Evolutionary conservation across 1,140 invertebrate genomes (phyloP).

Genomic region (Lepidurus packardi): DNA sequence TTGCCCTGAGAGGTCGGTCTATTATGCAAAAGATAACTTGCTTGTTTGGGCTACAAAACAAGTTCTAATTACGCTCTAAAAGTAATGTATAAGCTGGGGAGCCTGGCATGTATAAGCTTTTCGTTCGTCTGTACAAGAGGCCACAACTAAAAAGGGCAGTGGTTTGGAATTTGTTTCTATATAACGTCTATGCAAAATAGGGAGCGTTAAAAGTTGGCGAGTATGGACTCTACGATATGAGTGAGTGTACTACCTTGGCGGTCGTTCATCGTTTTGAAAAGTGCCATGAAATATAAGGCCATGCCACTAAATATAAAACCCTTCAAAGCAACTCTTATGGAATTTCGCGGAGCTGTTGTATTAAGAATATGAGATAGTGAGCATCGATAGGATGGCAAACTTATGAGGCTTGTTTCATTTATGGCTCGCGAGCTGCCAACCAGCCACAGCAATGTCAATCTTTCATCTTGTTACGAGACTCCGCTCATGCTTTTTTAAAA

Average conservation of each 20-base stretch:
- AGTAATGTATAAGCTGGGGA: background rate
- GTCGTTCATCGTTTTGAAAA: background rate
- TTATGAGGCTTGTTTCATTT: conserved; percentile 22
- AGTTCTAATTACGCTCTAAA: conserved; percentile 4
- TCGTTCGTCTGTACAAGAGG: background rate
- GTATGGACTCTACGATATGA: background rate
- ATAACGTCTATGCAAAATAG: conserved; percentile 2
- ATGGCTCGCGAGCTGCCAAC: conserved; percentile 17
- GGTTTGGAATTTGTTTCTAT: background rate
- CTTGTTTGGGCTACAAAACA: background rate
- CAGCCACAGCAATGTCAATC: conserved; percentile 21
- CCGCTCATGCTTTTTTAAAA: background rate
- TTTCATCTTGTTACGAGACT: background rate
- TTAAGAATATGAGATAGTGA: conserved; percentile 14
- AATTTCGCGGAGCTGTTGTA: background rate
- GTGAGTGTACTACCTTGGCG: background rate
- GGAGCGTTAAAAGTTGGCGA: background rate
- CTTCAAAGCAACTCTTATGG: background rate
- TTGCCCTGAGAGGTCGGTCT: background rate
- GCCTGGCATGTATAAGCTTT: too few species aligned
- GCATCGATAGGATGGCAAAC: conserved; percentile 12
- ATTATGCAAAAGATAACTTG: background rate
- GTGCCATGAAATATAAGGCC: conserved; percentile 18
- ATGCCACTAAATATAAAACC: background rate
- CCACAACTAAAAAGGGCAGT: background rate